Conservation (phyloP, 2,888 invertebrate genomes). For the Drosophila histrio region DNA sequence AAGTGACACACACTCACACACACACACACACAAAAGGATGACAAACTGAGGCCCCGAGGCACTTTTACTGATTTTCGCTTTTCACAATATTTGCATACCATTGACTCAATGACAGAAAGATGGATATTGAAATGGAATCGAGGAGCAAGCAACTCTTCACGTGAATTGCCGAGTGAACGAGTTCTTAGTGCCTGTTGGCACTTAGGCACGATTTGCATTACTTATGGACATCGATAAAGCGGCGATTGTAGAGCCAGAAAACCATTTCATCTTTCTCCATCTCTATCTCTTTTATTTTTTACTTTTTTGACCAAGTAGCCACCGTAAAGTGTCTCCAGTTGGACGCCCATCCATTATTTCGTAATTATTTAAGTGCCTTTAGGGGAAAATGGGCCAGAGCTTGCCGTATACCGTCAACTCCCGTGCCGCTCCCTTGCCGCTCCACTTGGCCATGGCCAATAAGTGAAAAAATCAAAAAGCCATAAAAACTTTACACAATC, state of each 20-base stretch:
- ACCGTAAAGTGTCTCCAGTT: constrained; percentile 30
- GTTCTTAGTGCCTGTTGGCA: constrained; percentile 58
- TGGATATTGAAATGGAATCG: neutral
- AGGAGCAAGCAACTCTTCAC: constrained; percentile 32
- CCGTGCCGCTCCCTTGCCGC: neutral
- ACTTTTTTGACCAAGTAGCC: constrained; percentile 23
- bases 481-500: constrained; percentile 82
- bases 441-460: constrained; percentile 58
- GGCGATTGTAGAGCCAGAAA: constrained; percentile 11
- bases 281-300: neutral
- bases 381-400: constrained; percentile 8
- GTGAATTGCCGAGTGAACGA: constrained; percentile 51
- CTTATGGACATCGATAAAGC: constrained; percentile 39
- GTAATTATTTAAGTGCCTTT: constrained; percentile 78
- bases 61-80: constrained; percentile 69
- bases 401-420: neutral
- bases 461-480: constrained; percentile 82
- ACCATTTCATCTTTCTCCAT: constrained; percentile 15
- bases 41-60: constrained; percentile 40
- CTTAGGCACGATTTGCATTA: constrained; percentile 77
- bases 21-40: constrained; percentile 38
- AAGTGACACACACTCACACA: constrained; percentile 56
- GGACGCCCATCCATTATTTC: constrained; percentile 69
- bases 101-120: constrained; percentile 27
- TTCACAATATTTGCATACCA: constrained; percentile 70